phyloP scores from a whole-genome alignment of 2,888 invertebrate genomes.

The Ormia ochracea region DNA sequence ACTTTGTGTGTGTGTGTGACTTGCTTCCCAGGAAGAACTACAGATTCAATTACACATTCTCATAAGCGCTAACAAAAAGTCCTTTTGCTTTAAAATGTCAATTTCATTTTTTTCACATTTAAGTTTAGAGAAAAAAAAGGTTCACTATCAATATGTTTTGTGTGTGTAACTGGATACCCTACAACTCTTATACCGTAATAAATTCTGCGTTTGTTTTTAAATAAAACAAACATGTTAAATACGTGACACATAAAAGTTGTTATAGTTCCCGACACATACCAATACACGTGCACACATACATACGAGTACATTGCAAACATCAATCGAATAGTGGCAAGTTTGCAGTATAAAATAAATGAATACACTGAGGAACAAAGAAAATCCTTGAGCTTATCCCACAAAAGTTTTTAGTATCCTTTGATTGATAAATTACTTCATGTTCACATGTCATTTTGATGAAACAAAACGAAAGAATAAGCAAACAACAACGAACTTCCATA shows the following conservation, averaged over 20 bases:
- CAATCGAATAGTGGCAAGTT: slow-evolving; percentile 37
- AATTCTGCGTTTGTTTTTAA: slow-evolving; percentile 34
- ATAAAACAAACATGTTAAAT: slow-evolving; percentile 34
- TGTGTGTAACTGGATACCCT: slow-evolving; percentile 17
- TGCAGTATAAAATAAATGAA: neutral
- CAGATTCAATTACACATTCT: neutral
- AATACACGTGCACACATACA: neutral
- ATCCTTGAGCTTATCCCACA: slow-evolving; percentile 56
- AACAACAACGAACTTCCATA: slow-evolving; percentile 18
- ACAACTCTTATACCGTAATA: slow-evolving; percentile 25
- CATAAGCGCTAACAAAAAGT: neutral
- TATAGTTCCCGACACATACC: slow-evolving; percentile 20
- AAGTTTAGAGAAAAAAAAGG: neutral
- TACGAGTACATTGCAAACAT: no score
- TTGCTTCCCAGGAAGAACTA: no score
- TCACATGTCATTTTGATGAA: slow-evolving; percentile 57
- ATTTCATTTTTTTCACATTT: neutral
- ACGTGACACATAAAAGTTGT: slow-evolving; percentile 43
- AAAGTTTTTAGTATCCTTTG: slow-evolving; percentile 49
- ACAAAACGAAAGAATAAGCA: no score
- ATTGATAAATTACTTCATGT: slow-evolving; percentile 60
- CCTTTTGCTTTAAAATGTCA: neutral
- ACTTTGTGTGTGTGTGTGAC: no score
- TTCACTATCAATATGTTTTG: neutral
- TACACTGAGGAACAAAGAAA: slow-evolving; percentile 38